Conservation (phyloP, 2,113 vertebrate species). For the Syngnathus typhle region DNA sequence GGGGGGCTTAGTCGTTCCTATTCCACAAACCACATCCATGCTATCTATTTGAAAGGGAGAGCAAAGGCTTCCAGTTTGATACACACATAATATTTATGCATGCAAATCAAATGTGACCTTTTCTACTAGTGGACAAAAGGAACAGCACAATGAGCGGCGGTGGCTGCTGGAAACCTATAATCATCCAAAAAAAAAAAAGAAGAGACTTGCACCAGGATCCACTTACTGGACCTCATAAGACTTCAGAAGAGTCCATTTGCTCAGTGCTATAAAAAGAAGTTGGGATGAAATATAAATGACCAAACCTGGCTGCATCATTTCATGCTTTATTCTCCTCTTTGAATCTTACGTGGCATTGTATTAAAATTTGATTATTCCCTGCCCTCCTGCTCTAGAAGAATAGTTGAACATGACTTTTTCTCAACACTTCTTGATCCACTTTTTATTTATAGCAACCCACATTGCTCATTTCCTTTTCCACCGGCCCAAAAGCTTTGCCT, state of each 20-base stretch:
- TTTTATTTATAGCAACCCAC: slow-evolving; percentile 8
- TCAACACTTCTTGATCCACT: slow-evolving; percentile 3
- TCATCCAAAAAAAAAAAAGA: background rate
- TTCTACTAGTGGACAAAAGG: background rate
- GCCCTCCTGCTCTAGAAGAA: background rate
- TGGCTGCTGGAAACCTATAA: background rate
- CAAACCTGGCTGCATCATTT: background rate
- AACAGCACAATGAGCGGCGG: background rate
- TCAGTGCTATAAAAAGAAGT: background rate
- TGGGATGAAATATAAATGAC: background rate
- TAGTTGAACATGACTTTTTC: background rate
- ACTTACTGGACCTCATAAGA: background rate
- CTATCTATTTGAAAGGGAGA: no score
- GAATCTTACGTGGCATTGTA: background rate
- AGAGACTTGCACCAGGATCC: background rate
- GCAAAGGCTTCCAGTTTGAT: no score
- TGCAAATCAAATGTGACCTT: background rate
- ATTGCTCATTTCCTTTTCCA: slow-evolving; percentile 5
- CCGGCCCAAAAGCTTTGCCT: background rate
- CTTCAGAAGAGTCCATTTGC: slow-evolving; percentile 1
- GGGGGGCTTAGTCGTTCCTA: background rate
- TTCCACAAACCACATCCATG: background rate
- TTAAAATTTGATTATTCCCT: slow-evolving; percentile 3
- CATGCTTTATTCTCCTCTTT: background rate
- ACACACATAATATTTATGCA: no score